phyloP scores from a whole-genome alignment of 2,797 vertebrate species.

The Enteromius trimaculatus region DNA sequence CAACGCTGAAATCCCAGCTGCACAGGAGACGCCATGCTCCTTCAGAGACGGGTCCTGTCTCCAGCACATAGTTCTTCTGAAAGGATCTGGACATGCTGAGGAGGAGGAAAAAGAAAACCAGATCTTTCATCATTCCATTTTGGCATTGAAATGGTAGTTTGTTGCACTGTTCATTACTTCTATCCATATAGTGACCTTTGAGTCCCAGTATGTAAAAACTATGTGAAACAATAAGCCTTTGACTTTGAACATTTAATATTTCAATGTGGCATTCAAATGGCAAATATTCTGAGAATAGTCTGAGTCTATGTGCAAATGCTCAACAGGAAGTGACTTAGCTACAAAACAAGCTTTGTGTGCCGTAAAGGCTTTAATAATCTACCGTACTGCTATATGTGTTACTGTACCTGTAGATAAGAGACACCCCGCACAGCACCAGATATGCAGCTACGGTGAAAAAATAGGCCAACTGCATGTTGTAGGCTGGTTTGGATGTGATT shows the following conservation, averaged over 20 bases:
- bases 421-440: slow-evolving; percentile 85
- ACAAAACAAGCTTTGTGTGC: background rate
- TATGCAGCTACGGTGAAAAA: slow-evolving; percentile 89
- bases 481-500: slow-evolving; percentile 64
- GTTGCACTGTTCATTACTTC: background rate
- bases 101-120: background rate
- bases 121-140: background rate
- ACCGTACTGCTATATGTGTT: slow-evolving; percentile 9
- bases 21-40: slow-evolving; percentile 87
- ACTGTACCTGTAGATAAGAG: slow-evolving; percentile 87
- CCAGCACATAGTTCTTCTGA: slow-evolving; percentile 80
- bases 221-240: background rate
- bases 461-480: slow-evolving; percentile 93
- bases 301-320: background rate
- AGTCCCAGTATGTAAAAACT: slow-evolving; percentile 1
- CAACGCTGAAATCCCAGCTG: slow-evolving; percentile 92
- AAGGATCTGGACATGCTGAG: slow-evolving; percentile 89
- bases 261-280: background rate
- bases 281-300: no score
- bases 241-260: background rate
- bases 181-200: background rate
- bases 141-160: background rate
- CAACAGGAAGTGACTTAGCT: background rate
- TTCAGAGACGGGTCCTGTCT: slow-evolving; percentile 66
- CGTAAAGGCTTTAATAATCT: background rate